These are phyloP conservation scores for Myotis vivesi DNA, from an alignment of 2,797 vertebrate genomes.

Conservation along the genomic window DNA sequence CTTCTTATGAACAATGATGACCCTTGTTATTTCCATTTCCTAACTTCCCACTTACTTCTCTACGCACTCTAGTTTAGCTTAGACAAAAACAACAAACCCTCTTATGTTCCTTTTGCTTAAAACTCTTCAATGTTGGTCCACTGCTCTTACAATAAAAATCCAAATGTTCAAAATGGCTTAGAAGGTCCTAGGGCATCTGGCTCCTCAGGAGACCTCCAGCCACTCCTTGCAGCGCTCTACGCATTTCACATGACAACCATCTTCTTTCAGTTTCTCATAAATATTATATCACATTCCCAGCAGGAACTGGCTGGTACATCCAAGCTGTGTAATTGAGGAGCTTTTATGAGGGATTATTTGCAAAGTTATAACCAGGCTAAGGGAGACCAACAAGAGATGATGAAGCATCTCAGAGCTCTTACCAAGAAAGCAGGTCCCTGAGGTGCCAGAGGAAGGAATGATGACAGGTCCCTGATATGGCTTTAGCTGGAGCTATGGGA, in stretches of 20 bases:
- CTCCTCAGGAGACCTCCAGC: neutral
- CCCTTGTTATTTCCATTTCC: neutral
- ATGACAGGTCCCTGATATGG: neutral
- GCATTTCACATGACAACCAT: neutral
- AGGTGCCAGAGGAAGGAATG: neutral
- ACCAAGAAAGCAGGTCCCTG: neutral
- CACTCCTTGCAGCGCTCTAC: fast-evolving
- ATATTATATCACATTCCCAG: neutral
- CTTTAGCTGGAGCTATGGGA: neutral
- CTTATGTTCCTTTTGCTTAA: neutral
- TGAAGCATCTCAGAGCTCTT: neutral
- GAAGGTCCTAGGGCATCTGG: neutral
- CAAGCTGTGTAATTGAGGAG: neutral
- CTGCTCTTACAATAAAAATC: neutral
- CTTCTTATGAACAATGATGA: neutral
- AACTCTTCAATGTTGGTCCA: neutral
- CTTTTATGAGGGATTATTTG: neutral
- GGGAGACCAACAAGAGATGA: neutral
- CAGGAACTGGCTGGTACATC: neutral
- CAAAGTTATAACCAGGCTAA: neutral
- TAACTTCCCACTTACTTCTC: neutral
- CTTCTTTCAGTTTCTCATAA: neutral
- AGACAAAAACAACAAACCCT: neutral
- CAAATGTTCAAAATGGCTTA: neutral
- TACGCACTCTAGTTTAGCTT: neutral